Percentiles rank a stretch among this genome's conserved stretches.
Conservation (phyloP, 2,113 vertebrate species). For the Chauna torquata region DNA sequence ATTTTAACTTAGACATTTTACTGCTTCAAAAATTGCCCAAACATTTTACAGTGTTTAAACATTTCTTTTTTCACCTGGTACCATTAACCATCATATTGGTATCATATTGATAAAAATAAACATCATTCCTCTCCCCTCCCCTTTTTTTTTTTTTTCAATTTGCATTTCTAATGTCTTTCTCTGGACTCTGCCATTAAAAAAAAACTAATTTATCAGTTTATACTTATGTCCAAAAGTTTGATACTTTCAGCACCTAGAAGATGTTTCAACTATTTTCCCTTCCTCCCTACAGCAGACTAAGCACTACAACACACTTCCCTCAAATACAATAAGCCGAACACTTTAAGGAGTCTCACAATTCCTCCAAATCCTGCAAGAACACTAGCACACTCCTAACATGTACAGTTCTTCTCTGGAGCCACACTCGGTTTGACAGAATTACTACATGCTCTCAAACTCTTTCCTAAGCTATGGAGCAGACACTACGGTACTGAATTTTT, state of each 20-base stretch:
- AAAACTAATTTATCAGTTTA: neutral
- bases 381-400: fast-evolving
- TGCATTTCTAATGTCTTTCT: neutral
- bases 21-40: neutral
- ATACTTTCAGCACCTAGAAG: neutral
- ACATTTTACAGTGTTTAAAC: neutral
- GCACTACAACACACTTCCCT: neutral
- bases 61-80: neutral
- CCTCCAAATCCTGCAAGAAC: neutral
- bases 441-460: neutral
- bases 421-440: neutral
- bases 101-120: neutral
- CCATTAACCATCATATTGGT: neutral
- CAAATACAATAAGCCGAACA: too few species aligned
- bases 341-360: too few species aligned
- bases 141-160: neutral
- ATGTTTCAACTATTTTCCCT: neutral
- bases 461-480: neutral
- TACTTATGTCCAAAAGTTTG: neutral
- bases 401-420: too few species aligned
- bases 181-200: neutral
- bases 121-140: too few species aligned
- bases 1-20: neutral
- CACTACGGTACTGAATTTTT: neutral
- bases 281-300: neutral